Conservation (phyloP, 2,888 invertebrate species). For the Platycnemis pennipes region DNA sequence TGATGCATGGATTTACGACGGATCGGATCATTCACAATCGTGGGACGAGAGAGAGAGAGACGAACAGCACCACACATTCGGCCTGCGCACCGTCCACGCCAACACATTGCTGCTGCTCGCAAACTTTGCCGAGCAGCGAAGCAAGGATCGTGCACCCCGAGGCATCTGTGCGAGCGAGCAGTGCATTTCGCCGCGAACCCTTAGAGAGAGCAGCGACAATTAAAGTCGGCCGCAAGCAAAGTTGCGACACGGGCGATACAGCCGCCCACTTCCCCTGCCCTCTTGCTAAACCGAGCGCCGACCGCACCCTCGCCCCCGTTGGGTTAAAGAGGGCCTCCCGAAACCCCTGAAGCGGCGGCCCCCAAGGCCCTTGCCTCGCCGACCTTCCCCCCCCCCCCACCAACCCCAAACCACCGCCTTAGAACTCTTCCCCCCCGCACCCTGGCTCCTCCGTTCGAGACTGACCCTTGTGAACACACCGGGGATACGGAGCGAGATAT, state of each 20-base stretch:
- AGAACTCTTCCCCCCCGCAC: background rate
- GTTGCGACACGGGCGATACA: background rate
- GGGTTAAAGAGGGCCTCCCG: background rate
- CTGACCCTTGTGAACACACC: constrained; percentile 1
- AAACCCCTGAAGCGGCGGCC: background rate
- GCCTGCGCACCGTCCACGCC: too few relatives aligned
- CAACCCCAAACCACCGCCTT: background rate
- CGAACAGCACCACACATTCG: too few relatives aligned
- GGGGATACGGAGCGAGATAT: background rate
- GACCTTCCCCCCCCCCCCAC: background rate
- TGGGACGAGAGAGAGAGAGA: too few relatives aligned
- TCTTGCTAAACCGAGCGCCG: background rate
- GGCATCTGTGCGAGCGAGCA: too few relatives aligned
- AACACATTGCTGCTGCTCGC: too few relatives aligned
- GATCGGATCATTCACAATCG: too few relatives aligned
- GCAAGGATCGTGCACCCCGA: too few relatives aligned
- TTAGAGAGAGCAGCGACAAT: background rate
- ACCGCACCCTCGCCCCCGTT: background rate
- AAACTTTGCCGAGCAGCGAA: too few relatives aligned
- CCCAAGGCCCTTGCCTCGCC: background rate
- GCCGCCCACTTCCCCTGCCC: background rate
- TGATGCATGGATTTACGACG: too few relatives aligned
- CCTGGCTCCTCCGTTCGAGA: background rate
- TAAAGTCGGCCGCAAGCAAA: background rate
- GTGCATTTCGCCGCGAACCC: too few relatives aligned